Evolutionary conservation across 2,797 vertebrate genomes (phyloP).

Genomic region (Setipinna tenuifilis): DNA sequence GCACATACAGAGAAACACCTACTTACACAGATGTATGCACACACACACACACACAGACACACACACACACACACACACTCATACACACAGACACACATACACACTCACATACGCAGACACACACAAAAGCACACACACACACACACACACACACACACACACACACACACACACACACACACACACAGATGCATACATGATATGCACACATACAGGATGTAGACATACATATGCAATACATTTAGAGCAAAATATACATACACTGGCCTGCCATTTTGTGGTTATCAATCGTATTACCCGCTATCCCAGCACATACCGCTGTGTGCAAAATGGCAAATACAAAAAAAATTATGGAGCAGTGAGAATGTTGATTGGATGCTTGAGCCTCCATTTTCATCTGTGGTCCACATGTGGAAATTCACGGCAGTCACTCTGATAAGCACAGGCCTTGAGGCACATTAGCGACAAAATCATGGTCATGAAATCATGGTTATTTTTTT

Average conservation of each 20-base stretch:
- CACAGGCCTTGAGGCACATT: constrained; percentile 45
- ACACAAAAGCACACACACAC: background rate
- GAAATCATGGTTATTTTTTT: background rate
- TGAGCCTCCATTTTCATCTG: constrained; percentile 58
- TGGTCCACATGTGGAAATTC: constrained; percentile 46
- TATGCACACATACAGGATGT: constrained; percentile 30
- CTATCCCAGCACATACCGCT: background rate
- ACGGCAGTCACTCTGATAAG: constrained; percentile 55
- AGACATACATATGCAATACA: background rate
- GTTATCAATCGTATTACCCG: background rate
- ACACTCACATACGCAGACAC: no score
- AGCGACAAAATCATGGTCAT: background rate
- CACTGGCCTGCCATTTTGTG: background rate
- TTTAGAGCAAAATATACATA: background rate
- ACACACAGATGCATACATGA: background rate
- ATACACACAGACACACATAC: no score
- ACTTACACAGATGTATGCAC: no score
- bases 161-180: no score
- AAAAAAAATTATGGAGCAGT: constrained; percentile 40
- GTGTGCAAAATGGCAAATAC: background rate
- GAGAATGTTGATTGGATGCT: constrained; percentile 47
- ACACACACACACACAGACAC: no score
- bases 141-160: background rate
- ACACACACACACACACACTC: no score
- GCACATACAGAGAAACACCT: no score